These are phyloP conservation scores for Phasianus colchicus DNA, from an alignment of 2,113 vertebrate genomes.

Conservation along the genomic window DNA sequence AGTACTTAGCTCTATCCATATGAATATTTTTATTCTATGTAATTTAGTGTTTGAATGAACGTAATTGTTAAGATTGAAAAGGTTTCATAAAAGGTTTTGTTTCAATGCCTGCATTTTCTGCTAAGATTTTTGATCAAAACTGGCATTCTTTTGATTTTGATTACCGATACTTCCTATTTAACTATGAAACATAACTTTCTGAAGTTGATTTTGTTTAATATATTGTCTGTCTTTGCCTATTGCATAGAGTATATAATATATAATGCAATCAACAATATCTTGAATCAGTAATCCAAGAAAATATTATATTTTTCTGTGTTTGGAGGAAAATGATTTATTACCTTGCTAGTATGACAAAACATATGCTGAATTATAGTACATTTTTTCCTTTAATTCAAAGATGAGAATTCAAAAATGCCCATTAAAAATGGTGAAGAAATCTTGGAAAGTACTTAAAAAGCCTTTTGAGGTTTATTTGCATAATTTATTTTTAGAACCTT, in stretches of 20 bases:
- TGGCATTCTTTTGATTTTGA: background rate
- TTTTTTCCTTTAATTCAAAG: constrained; percentile 19
- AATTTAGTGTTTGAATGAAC: background rate
- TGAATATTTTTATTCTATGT: background rate
- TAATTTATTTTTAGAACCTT: constrained; percentile 81
- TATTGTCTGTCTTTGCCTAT: background rate
- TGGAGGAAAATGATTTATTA: background rate
- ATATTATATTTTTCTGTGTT: background rate
- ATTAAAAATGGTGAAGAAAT: constrained; percentile 48
- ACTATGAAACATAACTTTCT: background rate
- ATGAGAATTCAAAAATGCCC: background rate
- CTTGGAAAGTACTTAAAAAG: constrained; percentile 58
- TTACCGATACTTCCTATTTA: background rate
- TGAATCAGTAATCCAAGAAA: background rate
- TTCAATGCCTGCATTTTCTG: background rate
- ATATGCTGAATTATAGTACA: constrained; percentile 23
- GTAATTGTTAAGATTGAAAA: background rate
- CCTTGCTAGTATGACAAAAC: background rate
- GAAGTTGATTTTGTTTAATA: background rate
- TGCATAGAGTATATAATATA: background rate
- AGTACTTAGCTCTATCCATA: background rate
- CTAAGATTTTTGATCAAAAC: background rate
- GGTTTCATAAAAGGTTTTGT: background rate
- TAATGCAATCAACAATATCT: background rate
- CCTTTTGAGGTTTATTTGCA: constrained; percentile 73